Percentiles rank a stretch among this genome's conserved stretches.
phyloP scores from a whole-genome alignment of 2,113 vertebrate species.

The Lathamus discolor region DNA sequence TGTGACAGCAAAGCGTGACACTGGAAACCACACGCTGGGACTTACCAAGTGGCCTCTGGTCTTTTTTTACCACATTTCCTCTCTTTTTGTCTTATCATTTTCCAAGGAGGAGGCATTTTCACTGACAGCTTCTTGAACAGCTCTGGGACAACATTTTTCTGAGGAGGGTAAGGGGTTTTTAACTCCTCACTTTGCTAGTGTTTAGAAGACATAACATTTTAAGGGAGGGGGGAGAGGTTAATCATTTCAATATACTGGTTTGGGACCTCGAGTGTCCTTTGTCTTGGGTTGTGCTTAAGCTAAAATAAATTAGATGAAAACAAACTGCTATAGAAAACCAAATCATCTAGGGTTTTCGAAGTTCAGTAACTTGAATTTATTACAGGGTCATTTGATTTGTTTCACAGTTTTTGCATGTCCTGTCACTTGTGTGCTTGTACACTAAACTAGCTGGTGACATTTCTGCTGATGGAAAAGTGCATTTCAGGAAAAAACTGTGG shows the following conservation, averaged over 20 bases:
- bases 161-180: constrained; percentile 72
- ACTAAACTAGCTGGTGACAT: not conserved
- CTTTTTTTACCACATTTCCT: not conserved
- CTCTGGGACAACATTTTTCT: constrained; percentile 46
- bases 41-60: constrained; percentile 58
- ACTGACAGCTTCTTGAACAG: constrained; percentile 39
- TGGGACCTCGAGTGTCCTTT: not conserved
- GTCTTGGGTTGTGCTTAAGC: not conserved
- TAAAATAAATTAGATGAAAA: constrained; percentile 2
- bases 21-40: constrained; percentile 51
- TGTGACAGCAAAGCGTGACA: constrained; percentile 55
- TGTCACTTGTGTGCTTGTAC: not conserved
- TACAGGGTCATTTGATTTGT: not conserved
- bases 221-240: not conserved
- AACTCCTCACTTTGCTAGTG: not conserved
- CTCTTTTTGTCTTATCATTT: not conserved
- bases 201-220: not conserved
- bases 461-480: not conserved
- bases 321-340: not conserved
- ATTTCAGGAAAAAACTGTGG: not conserved
- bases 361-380: not conserved
- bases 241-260: not conserved
- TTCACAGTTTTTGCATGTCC: not conserved
- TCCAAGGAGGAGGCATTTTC: constrained; percentile 55
- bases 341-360: not conserved